Percentiles rank a stretch among this genome's conserved stretches.
phyloP scores from a whole-genome alignment of 2,797 vertebrate species.

The Eidolon dupreanum region DNA sequence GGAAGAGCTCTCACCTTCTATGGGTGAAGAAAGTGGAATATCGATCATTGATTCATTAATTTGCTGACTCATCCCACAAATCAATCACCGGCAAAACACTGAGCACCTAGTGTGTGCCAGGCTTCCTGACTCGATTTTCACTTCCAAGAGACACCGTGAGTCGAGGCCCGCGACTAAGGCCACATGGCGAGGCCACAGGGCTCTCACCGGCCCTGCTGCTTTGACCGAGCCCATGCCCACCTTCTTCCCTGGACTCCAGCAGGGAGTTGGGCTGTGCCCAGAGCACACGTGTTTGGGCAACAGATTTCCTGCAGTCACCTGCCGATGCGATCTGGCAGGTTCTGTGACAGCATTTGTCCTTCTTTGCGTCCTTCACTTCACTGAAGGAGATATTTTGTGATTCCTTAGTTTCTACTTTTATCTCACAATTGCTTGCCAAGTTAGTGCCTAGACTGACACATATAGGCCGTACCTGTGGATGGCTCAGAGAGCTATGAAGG shows the following conservation, averaged over 20 bases:
- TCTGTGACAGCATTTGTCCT: background rate
- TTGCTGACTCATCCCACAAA: background rate
- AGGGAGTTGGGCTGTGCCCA: background rate
- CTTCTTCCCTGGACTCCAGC: background rate
- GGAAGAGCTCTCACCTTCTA: background rate
- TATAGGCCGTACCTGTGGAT: background rate
- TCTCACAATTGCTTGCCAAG: background rate
- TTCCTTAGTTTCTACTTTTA: background rate
- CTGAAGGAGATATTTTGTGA: background rate
- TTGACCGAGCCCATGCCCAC: accelerated
- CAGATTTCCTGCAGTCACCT: background rate
- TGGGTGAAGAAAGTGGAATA: background rate
- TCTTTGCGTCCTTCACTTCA: background rate
- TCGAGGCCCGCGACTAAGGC: background rate
- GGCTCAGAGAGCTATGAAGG: background rate
- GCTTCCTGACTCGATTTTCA: background rate
- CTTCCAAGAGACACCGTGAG: background rate
- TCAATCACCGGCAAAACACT: background rate
- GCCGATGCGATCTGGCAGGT: background rate
- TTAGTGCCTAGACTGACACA: background rate
- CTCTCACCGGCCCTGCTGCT: background rate
- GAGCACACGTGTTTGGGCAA: background rate
- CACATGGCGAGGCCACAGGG: accelerated
- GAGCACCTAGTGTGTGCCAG: background rate
- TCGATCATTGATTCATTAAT: background rate